These are phyloP conservation scores for Carpatolechia fugitivella DNA, from an alignment of 2,888 invertebrate genomes.

Conservation along the genomic window DNA sequence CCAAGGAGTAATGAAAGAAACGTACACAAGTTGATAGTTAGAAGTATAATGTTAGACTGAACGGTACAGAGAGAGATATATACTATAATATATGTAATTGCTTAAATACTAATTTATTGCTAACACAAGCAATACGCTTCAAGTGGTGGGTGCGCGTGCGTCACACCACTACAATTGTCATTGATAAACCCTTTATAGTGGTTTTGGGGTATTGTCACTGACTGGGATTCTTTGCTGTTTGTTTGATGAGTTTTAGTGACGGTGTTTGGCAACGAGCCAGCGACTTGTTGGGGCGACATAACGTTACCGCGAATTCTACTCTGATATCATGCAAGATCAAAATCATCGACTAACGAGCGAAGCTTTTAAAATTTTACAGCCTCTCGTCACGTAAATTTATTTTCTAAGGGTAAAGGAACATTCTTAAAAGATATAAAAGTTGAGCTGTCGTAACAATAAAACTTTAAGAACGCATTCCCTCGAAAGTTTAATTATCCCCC, in stretches of 20 bases:
- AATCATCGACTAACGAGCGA: background rate
- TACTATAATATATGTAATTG: no score
- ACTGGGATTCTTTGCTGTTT: constrained; percentile 26
- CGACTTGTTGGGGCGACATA: constrained; percentile 10
- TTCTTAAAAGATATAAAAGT: background rate
- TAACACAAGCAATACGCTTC: no score
- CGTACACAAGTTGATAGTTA: no score
- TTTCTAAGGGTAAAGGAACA: background rate
- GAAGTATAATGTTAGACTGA: no score
- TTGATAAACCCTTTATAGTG: constrained; percentile 14
- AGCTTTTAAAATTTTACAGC: background rate
- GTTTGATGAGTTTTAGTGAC: constrained; percentile 27
- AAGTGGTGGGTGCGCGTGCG: no score
- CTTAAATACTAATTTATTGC: no score
- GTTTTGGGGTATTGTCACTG: constrained; percentile 23
- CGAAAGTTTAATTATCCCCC: background rate
- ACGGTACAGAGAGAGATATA: no score
- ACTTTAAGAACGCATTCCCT: background rate
- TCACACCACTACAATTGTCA: no score
- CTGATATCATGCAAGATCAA: background rate
- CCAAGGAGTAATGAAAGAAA: no score
- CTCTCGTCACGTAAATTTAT: no score
- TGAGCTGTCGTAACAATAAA: background rate
- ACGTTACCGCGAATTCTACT: background rate
- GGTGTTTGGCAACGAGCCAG: constrained; percentile 43